These are phyloP conservation scores for Lumbricus terrestris DNA, from an alignment of 2,888 invertebrate species.

Conservation along the genomic window DNA sequence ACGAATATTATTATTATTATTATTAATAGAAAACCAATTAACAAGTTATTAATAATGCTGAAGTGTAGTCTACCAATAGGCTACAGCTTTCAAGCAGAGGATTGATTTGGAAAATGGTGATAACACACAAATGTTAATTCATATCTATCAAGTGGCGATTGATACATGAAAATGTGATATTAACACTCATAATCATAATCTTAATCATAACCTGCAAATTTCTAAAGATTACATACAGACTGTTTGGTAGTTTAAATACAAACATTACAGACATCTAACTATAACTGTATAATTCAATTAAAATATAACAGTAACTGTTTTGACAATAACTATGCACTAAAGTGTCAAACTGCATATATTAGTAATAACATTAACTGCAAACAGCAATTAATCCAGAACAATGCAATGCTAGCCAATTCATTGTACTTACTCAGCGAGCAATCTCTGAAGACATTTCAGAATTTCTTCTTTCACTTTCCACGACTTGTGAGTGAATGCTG, in stretches of 20 bases:
- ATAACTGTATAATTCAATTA: too few relatives aligned
- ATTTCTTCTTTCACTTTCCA: conserved; percentile 88
- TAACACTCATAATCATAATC: too few relatives aligned
- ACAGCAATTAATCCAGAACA: background rate
- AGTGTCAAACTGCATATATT: background rate
- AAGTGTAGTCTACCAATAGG: background rate
- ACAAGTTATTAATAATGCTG: too few relatives aligned
- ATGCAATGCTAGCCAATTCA: background rate
- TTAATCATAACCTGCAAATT: too few relatives aligned
- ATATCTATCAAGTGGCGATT: background rate
- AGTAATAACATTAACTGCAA: background rate
- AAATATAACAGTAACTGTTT: too few relatives aligned
- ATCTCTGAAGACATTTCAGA: conserved; percentile 76
- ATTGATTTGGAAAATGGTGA: background rate
- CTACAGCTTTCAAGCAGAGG: background rate
- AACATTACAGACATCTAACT: too few relatives aligned
- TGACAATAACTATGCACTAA: background rate
- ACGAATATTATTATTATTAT: too few relatives aligned
- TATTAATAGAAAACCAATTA: background rate
- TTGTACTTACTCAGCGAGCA: conserved; percentile 74
- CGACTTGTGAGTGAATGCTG: conserved; percentile 82
- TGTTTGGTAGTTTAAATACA: too few relatives aligned
- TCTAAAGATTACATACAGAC: too few relatives aligned
- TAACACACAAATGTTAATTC: background rate
- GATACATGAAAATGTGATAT: background rate